Base-by-base conservation (phyloP, 23 tunicate genomes). In the Ciona savignyi region DNA sequence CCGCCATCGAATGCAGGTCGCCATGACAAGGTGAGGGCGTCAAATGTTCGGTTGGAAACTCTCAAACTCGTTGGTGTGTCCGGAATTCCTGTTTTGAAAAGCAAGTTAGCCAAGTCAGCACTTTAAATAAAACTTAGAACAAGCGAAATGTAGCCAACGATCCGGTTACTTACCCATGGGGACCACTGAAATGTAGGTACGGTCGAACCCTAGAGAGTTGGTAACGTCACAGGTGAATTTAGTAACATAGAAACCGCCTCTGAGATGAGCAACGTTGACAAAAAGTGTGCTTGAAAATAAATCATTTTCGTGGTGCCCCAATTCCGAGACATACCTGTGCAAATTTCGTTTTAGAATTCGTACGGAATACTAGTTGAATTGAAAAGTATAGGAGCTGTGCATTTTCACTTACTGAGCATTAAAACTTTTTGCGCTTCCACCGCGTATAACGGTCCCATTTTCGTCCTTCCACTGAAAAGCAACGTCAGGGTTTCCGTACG, bases 1-100 rank as follows among this genome's bases (percentile, higher is more conserved):
- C 96, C 96, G n/a, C 96, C 96, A 72, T 88, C 83, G 51, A 88
- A 88, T 1, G 83, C 87, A 19, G 87, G 74, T 51, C 29, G 56
- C 96, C 96, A 88, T 11, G 87, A 67, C 70, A 88, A 28, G 56
- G 70, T 32, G 4, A 82, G 67, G 2, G 87, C 63, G 27, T 74
- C 62, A 33, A 63, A 60, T 26, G 96, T 71, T 4, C 60, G 29
- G 65, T 82, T 77, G 29, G 27, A 25, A 30, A 62, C 34, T 22
- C 3, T 0, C 15, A 88, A 19, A 19, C 72, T 51, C 4, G 35
- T 66, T 3, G 96, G 96, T 4, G 96, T 61, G 30, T 88, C 96
- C 0, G 96, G 96, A 6, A 73, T 67, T 3, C 96, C 96, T 83
- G 51, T 0, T 9, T 0, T 24, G 30, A 0, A 0, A 29, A 1